Evolutionary conservation across 2,113 vertebrate genomes (phyloP), one percentile per base, ranked within the genome.

Genomic region (Athene noctua): DNA sequence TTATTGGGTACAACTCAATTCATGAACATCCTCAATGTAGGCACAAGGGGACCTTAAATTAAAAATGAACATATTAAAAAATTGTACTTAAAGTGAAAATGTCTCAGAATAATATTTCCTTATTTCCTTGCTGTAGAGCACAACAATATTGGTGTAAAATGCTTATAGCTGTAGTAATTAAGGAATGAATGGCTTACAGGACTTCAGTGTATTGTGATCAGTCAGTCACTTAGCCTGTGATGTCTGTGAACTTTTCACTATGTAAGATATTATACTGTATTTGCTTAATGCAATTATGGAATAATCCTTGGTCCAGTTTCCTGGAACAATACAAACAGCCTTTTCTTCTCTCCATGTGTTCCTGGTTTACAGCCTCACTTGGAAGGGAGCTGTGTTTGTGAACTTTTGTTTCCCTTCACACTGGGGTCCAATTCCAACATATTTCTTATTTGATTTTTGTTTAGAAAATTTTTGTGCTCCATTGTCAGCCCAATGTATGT

Each of bases 311-410:
- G 57, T 92, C 75, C 49, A 71, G 77, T 80, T 94, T 92, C 92
- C 92, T 95, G 92, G 86, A 95, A 95, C 61, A 80, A 88, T 51
- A 84, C 85, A 84, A 74, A 51, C 30, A 55, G 68, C 46, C 85
- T 94, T 93, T 93, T 96, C 91, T 96, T 93, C 79, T 96, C 81
- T 57, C 73, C 83, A 87, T 90, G 78, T 96, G 90, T 94, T 95
- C 74, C 72, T 91, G 86, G 62, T 97, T 97, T 95, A 84, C n/a
- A 71, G 88, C 79, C 92, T 58, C 32, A 72, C 78, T 95, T 90
- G 89, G 93, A 94, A 90, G 38, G 15, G 59, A 73, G 44, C 61
- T 77, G 10, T 95, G 57, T 78, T 91, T 91, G 68, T 82, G 87
- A 94, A 92, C 86, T 77, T 94, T 80, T 75, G 47, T 93, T 88